Conservation (phyloP, 1,140 invertebrate genomes). For the Coenobita brevimanus region DNA sequence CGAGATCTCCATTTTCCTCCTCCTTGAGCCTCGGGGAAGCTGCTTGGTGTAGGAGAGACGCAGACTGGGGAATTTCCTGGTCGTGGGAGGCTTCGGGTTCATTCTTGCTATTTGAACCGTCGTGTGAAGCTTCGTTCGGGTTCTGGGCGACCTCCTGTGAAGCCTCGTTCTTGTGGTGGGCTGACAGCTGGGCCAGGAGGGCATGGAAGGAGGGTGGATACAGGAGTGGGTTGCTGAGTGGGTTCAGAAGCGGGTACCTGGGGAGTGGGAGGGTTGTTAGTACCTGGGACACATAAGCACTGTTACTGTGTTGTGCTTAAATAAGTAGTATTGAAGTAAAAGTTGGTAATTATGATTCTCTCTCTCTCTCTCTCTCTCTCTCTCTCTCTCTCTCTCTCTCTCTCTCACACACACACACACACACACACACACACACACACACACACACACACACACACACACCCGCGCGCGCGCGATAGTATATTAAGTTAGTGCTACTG, state of each 20-base stretch:
- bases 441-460: no score
- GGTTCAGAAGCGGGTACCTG: slow-evolving; percentile 52
- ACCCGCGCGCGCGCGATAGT: neutral
- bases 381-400: neutral
- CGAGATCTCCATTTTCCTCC: neutral
- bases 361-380: no score
- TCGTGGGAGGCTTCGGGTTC: neutral
- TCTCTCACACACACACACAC: neutral
- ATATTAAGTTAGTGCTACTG: neutral
- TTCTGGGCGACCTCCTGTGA: slow-evolving; percentile 28
- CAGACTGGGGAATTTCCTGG: neutral
- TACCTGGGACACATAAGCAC: no score
- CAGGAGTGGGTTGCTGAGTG: slow-evolving; percentile 40
- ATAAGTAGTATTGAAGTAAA: no score
- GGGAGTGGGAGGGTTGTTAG: neutral
- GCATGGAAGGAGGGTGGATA: slow-evolving; percentile 54
- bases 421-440: neutral
- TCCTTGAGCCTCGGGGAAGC: neutral
- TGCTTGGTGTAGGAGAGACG: neutral
- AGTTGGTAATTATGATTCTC: no score
- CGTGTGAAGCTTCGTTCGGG: neutral
- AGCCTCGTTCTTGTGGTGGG: slow-evolving; percentile 46
- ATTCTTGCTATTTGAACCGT: neutral
- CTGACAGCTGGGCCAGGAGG: slow-evolving; percentile 49
- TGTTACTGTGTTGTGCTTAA: no score